These are phyloP conservation scores for Gavialis gangeticus DNA, from an alignment of 2,113 vertebrate genomes.

Conservation along the genomic window DNA sequence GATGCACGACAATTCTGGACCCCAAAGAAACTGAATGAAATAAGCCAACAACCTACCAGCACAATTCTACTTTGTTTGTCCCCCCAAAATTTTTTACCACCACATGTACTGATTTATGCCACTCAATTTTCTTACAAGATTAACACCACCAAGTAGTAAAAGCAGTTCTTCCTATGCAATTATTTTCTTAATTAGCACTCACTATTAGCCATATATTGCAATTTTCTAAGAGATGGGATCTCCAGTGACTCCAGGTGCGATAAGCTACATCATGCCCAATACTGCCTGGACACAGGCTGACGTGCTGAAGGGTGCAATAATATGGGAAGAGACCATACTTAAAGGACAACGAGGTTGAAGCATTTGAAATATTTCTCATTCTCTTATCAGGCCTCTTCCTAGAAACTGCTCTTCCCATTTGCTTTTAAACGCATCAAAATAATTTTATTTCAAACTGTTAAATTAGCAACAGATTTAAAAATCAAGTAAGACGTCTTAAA, in stretches of 20 bases:
- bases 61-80: neutral
- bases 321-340: neutral
- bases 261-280: neutral
- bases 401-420: neutral
- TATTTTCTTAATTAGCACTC: neutral
- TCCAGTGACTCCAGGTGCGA: neutral
- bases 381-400: neutral
- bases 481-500: neutral
- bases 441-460: neutral
- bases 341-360: neutral
- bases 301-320: neutral
- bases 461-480: neutral
- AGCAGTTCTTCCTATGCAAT: neutral
- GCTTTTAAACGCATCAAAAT: neutral
- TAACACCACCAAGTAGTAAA: neutral
- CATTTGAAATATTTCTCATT: neutral
- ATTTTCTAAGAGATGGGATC: neutral
- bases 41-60: neutral
- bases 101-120: neutral
- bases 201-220: neutral
- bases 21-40: neutral
- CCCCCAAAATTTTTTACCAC: neutral
- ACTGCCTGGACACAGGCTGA: neutral
- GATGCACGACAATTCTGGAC: neutral
- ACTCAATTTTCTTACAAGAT: neutral